Base-by-base conservation (phyloP, 2,797 vertebrate genomes). In the Characodon lateralis region DNA sequence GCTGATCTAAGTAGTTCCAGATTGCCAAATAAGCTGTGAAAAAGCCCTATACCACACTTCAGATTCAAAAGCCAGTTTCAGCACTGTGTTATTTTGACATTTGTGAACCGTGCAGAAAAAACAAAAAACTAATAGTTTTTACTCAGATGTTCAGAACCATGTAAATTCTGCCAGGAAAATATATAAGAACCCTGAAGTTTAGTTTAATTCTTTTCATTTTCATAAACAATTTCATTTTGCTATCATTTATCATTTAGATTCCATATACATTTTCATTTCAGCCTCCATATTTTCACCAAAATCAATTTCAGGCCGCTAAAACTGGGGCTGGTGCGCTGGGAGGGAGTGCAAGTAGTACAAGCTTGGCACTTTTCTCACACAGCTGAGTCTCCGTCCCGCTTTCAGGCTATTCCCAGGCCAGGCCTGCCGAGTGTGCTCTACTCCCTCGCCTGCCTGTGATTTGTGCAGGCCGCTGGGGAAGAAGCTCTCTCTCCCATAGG, bases 381-480 rank as follows among this genome's bases (percentile, higher is more conserved):
- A 94, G 90, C 92, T 94, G 92, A 91, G 91, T 83, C 88, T 89
- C 80, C 83, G 90, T 92, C 92, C 92, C 89, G 91, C 91, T 93
- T 94, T 91, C 87, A 74, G 84, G 79, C 88, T 90, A 94, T 94
- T 94, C 94, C 93, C 93, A 90, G 90, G 83, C 92, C 91, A 85
- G 88, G 88, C 90, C 90, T 89, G 90, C 88, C 88, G 84, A 88
- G 92, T 85, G 88, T 24, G 79, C 89, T 61, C 83, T 88, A 71
- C 91, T 93, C 90, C 89, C 91, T 90, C 85, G 89, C 90, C 93
- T 95, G 83, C 83, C 81, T 85, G 84, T 96, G 95, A 96, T 96
- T 96, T 95, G 94, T 95, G 94, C 92, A 91, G 89, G 89, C 90
- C 95, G 78, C 93, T 91, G 89, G 92, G 93, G 90, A 92, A 88